A percentile compares a stretch with the other conserved stretches of the same genome.
These are phyloP conservation scores for Melitaea cinxia DNA, from an alignment of 1,140 invertebrate species.

Conservation along the genomic window DNA sequence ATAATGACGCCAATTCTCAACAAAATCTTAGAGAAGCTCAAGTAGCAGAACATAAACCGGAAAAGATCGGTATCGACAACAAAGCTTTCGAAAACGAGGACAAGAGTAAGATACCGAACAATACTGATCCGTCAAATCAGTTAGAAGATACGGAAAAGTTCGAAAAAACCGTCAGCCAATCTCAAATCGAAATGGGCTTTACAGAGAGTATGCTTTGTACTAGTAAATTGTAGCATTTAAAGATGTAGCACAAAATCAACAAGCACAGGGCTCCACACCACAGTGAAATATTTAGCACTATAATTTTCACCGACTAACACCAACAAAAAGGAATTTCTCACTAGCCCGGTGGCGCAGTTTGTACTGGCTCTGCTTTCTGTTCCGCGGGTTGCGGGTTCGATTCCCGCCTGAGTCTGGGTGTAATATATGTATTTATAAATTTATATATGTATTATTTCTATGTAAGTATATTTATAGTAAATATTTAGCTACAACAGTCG, in stretches of 20 bases:
- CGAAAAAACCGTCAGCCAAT: constrained; percentile 48
- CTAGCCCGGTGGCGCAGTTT: too few relatives aligned
- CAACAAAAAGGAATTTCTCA: too few relatives aligned
- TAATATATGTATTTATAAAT: too few relatives aligned
- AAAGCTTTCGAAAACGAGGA: constrained; percentile 68
- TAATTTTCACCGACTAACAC: too few relatives aligned
- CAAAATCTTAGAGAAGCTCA: constrained; percentile 24
- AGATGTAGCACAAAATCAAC: not conserved
- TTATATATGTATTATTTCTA: too few relatives aligned
- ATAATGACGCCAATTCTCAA: constrained; percentile 34
- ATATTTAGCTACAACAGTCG: too few relatives aligned
- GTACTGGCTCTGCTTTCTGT: too few relatives aligned
- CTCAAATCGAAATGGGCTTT: constrained; percentile 74
- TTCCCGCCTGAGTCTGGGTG: too few relatives aligned
- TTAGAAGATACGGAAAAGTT: constrained; percentile 26
- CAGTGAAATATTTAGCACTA: too few relatives aligned
- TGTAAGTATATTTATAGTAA: too few relatives aligned
- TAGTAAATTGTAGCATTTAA: constrained; percentile 56
- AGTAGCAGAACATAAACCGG: constrained; percentile 41
- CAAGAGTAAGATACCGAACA: constrained; percentile 33
- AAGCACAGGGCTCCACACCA: too few relatives aligned
- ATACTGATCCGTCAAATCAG: constrained; percentile 9
- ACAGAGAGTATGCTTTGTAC: constrained; percentile 71
- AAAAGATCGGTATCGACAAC: constrained; percentile 62
- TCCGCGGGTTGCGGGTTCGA: too few relatives aligned